These are phyloP conservation scores for Petroica traversi DNA, from an alignment of 2,113 vertebrate genomes.

Conservation along the genomic window DNA sequence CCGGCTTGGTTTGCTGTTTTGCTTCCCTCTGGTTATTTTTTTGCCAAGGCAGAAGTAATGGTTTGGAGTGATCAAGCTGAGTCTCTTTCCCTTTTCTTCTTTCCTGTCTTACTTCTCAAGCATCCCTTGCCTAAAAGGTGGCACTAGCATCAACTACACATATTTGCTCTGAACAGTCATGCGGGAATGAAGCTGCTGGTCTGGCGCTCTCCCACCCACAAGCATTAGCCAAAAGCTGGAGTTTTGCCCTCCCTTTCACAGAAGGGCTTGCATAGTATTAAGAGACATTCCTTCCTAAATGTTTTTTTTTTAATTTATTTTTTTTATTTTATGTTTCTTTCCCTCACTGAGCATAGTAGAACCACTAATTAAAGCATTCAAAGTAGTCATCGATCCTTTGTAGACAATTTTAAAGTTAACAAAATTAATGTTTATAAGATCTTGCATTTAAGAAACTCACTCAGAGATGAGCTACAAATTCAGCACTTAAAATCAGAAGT, in stretches of 20 bases:
- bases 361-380: background rate
- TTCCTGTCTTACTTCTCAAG: background rate
- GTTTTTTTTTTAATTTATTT: background rate
- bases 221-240: background rate
- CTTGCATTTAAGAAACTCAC: background rate
- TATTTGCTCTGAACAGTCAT: background rate
- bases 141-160: accelerated
- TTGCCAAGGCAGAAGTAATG: background rate
- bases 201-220: background rate
- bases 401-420: background rate
- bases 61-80: background rate
- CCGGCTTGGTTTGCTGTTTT: background rate
- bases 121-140: background rate
- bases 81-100: background rate
- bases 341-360: background rate
- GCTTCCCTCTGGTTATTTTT: background rate
- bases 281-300: background rate
- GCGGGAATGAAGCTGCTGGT: background rate
- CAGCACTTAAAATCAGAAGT: background rate
- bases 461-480: background rate
- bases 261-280: background rate
- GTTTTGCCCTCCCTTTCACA: background rate
- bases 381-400: background rate
- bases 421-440: background rate
- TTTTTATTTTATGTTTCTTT: background rate